Evolutionary conservation across 2,888 invertebrate species (phyloP).

Genomic region (Lasioglossum pauxillum): DNA sequence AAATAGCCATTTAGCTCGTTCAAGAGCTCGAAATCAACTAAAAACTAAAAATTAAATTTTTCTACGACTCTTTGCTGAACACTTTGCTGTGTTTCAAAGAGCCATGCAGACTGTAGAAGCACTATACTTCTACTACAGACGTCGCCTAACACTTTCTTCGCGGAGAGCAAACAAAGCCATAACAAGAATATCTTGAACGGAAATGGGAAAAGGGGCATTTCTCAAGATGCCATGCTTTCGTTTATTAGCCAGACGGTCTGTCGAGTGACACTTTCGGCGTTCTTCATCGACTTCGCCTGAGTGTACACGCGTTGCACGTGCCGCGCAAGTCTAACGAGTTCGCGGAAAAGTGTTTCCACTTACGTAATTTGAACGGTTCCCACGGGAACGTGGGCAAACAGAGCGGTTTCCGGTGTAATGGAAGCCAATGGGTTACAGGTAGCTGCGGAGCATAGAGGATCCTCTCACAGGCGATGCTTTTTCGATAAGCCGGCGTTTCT

Average conservation of each 20-base stretch:
- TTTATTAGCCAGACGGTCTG: constrained; percentile 1
- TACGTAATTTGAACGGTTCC: constrained; percentile 17
- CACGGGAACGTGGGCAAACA: constrained; percentile 3
- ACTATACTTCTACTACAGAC: background rate
- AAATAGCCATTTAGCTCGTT: background rate
- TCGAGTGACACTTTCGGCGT: constrained; percentile 18
- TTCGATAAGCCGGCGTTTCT: constrained; percentile 52
- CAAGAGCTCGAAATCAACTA: too few species aligned
- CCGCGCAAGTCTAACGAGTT: background rate
- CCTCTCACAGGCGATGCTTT: constrained; percentile 40
- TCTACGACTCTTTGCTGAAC: background rate
- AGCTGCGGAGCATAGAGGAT: background rate
- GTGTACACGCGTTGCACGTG: constrained; percentile 11
- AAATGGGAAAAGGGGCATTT: background rate
- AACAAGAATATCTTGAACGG: background rate
- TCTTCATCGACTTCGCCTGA: background rate
- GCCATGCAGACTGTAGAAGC: background rate
- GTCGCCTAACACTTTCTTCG: background rate
- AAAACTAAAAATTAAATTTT: background rate
- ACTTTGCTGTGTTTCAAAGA: background rate
- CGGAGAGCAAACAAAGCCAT: background rate
- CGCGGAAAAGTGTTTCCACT: constrained; percentile 27
- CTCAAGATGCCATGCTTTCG: background rate
- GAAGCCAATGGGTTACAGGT: constrained; percentile 24
- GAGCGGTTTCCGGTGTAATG: constrained; percentile 35